phyloP scores from a whole-genome alignment of 2,797 vertebrate genomes.

The Oophaga sylvatica region DNA sequence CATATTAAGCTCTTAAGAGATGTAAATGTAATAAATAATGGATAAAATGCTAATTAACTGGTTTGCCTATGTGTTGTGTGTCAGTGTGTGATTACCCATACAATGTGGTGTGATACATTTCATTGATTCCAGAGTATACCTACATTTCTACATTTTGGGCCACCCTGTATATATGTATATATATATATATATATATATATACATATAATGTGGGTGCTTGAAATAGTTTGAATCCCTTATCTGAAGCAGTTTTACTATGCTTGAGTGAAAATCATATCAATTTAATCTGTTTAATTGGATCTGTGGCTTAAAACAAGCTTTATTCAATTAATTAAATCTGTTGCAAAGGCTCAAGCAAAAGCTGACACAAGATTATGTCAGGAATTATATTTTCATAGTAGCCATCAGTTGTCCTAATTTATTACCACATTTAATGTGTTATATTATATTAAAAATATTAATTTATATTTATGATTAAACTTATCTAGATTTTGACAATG shows the following conservation, averaged over 20 bases:
- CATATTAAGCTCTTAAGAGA: no score
- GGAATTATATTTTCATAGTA: not conserved
- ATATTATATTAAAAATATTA: not conserved
- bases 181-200: no score
- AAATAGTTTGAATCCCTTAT: not conserved
- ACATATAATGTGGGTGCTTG: not conserved
- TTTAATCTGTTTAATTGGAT: conserved; percentile 27
- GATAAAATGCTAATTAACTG: no score
- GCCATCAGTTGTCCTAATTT: not conserved
- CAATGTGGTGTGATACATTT: no score
- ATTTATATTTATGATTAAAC: not conserved
- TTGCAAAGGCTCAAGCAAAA: not conserved
- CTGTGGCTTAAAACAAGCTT: not conserved
- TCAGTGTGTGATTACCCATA: no score
- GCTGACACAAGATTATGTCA: not conserved
- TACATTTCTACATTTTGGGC: no score
- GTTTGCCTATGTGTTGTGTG: no score
- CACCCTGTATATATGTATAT: not conserved
- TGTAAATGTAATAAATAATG: no score
- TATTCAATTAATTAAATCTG: not conserved
- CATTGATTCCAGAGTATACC: no score
- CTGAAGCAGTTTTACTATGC: not conserved
- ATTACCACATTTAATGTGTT: not conserved
- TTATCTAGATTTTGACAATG: not conserved
- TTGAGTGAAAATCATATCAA: not conserved